phyloP scores from a whole-genome alignment of 2,113 vertebrate species.

The Sceloporus undulatus region DNA sequence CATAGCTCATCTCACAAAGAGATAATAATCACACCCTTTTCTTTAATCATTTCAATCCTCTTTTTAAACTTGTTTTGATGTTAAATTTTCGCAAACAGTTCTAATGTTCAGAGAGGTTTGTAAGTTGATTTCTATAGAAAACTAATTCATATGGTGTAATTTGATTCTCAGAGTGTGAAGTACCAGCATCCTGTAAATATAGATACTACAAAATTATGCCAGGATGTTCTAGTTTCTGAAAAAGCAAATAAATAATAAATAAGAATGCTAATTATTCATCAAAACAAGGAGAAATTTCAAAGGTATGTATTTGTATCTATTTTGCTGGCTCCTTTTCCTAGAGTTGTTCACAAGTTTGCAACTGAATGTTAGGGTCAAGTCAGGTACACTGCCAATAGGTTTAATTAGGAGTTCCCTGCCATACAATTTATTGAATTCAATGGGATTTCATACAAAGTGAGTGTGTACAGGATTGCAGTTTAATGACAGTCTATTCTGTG shows the following conservation, averaged over 20 bases:
- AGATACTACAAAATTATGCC: background rate
- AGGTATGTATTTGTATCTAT: background rate
- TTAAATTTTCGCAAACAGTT: conserved; percentile 15
- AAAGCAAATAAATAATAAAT: conserved; percentile 1
- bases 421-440: background rate
- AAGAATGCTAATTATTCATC: conserved; percentile 7
- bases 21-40: conserved; percentile 2
- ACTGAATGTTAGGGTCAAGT: background rate
- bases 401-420: background rate
- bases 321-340: background rate
- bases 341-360: background rate
- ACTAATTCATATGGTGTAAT: background rate
- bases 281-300: background rate
- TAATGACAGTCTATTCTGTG: background rate
- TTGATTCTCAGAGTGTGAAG: conserved; percentile 1
- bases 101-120: background rate
- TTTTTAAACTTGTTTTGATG: conserved; percentile 19
- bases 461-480: background rate
- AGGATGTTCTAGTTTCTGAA: background rate
- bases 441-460: background rate
- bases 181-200: background rate
- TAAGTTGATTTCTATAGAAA: background rate
- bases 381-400: background rate
- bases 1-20: conserved; percentile 2
- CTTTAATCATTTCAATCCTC: background rate